phyloP scores from a whole-genome alignment of 2,888 invertebrate genomes.

The Euzophera pinguis region DNA sequence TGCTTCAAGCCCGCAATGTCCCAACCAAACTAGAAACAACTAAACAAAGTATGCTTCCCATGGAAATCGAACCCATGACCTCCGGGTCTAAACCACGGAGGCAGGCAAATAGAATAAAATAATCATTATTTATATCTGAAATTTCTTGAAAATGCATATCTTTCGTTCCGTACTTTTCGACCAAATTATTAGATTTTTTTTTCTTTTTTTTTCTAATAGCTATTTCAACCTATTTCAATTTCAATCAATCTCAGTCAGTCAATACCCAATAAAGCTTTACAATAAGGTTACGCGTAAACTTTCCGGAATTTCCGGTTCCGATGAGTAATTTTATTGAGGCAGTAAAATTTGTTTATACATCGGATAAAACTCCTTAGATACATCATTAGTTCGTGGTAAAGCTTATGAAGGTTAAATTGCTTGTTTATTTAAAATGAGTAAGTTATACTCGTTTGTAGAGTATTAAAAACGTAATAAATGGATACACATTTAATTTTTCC shows the following conservation, averaged over 20 bases:
- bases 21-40: too few relatives aligned
- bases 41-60: too few relatives aligned
- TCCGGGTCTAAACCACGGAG: too few relatives aligned
- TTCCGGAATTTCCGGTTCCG: not conserved
- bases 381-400: not conserved
- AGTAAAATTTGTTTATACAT: not conserved
- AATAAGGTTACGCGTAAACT: not conserved
- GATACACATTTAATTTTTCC: not conserved
- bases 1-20: too few relatives aligned
- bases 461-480: not conserved
- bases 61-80: too few relatives aligned
- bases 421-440: not conserved
- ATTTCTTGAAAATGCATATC: too few relatives aligned
- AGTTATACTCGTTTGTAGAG: not conserved
- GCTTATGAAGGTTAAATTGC: not conserved
- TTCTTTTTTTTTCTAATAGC: too few relatives aligned
- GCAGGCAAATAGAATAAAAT: too few relatives aligned
- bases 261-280: not conserved
- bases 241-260: constrained; percentile 5
- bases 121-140: too few relatives aligned
- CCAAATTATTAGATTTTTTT: too few relatives aligned
- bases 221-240: too few relatives aligned
- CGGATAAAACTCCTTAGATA: not conserved
- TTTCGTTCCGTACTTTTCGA: too few relatives aligned
- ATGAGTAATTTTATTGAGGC: constrained; percentile 12